phyloP scores from a whole-genome alignment of 2,797 vertebrate species.

The Oreochromis grahami region DNA sequence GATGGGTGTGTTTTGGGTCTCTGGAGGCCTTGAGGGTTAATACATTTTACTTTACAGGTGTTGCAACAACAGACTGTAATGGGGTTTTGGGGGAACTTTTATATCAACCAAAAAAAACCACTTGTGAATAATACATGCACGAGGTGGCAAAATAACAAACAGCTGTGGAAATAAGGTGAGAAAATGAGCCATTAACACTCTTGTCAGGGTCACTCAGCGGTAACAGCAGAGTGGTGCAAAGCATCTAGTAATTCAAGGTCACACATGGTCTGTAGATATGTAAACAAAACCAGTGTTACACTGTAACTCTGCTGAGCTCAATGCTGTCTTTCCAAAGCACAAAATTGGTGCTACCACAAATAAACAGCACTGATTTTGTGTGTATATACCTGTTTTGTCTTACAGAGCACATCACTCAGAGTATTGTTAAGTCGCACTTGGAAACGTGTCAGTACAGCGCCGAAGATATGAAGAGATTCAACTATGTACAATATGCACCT shows the following conservation, averaged over 20 bases:
- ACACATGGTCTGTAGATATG: neutral
- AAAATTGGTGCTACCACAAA: neutral
- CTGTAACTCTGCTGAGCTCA: neutral
- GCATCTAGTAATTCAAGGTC: neutral
- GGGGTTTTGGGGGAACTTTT: neutral
- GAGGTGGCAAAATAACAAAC: neutral
- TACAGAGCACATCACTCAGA: constrained; percentile 86
- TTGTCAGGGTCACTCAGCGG: neutral
- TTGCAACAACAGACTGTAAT: neutral
- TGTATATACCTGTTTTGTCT: neutral
- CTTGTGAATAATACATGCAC: neutral
- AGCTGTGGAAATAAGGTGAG: neutral
- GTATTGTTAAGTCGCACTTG: constrained; percentile 87
- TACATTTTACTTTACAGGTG: neutral
- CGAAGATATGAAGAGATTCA: constrained; percentile 86
- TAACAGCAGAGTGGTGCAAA: neutral
- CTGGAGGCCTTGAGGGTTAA: constrained; percentile 1
- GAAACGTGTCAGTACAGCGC: constrained; percentile 90
- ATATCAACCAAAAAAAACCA: constrained; percentile 11
- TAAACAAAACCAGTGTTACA: neutral
- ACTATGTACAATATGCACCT: constrained; percentile 82
- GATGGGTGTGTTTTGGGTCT: neutral
- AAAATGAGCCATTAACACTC: neutral
- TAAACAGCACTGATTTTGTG: neutral
- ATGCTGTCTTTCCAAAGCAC: neutral